phyloP scores from a whole-genome alignment of 2,797 vertebrate species.

The Coccyzus lansbergi region DNA sequence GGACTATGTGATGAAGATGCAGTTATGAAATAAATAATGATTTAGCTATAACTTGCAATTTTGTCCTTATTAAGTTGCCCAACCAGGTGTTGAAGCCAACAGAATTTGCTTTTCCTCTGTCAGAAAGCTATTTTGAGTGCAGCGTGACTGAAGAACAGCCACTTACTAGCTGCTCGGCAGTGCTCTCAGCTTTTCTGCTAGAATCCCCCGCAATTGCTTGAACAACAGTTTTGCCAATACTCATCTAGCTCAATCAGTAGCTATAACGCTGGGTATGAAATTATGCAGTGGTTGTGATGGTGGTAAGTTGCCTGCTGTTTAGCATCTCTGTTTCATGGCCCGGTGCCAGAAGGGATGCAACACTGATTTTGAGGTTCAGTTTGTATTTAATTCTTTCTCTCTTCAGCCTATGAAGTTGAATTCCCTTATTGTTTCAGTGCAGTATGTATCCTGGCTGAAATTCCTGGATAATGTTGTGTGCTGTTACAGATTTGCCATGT shows the following conservation, averaged over 20 bases:
- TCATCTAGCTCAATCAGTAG: slow-evolving; percentile 56
- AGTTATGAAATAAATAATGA: slow-evolving; percentile 71
- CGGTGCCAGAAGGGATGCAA: neutral
- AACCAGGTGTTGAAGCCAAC: slow-evolving; percentile 72
- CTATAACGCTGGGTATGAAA: neutral
- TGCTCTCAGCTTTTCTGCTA: slow-evolving; percentile 32
- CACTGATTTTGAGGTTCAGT: neutral
- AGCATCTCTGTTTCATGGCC: slow-evolving; percentile 32
- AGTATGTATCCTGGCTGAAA: neutral
- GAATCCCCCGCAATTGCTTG: slow-evolving; percentile 39
- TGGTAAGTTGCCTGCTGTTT: slow-evolving; percentile 22
- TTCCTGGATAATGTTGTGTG: neutral
- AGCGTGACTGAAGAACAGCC: slow-evolving; percentile 55
- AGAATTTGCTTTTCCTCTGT: slow-evolving; percentile 65
- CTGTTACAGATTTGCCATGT: neutral
- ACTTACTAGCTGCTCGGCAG: slow-evolving; percentile 58
- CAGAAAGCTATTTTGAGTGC: slow-evolving; percentile 68
- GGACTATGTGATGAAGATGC: slow-evolving; percentile 60
- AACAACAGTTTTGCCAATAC: slow-evolving; percentile 60
- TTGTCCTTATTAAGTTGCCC: slow-evolving; percentile 70
- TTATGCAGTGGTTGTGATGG: neutral
- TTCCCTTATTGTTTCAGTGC: neutral
- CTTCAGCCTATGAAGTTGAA: neutral
- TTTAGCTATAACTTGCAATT: slow-evolving; percentile 66
- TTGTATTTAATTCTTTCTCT: neutral